Evolutionary conservation across 2,888 invertebrate species (phyloP).

Genomic region (Tenthredo livida): DNA sequence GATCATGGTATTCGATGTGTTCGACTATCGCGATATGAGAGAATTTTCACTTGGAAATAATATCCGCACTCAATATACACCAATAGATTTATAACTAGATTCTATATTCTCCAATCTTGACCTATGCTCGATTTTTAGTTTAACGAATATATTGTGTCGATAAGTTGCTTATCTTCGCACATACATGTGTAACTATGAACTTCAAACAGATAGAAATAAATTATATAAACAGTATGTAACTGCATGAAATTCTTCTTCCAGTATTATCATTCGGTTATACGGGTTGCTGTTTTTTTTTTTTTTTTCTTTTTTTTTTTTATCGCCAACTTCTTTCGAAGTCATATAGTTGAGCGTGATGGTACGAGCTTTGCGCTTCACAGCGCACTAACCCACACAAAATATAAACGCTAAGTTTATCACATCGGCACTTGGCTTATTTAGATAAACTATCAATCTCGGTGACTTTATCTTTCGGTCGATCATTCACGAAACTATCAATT

Average conservation of each 20-base stretch:
- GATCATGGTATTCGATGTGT: not conserved
- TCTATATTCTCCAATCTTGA: not conserved
- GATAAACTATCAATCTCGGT: constrained; percentile 43
- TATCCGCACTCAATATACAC: not conserved
- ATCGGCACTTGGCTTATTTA: constrained; percentile 38
- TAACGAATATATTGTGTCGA: not conserved
- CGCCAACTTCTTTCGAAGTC: not conserved
- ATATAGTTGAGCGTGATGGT: not conserved
- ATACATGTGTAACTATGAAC: not conserved
- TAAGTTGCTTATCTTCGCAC: not conserved
- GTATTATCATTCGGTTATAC: not conserved
- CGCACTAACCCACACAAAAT: not conserved
- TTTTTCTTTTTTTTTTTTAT: not conserved
- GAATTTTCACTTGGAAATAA: not conserved
- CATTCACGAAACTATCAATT: not conserved
- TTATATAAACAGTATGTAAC: not conserved
- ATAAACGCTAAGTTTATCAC: constrained; percentile 23
- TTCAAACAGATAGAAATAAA: constrained; percentile 11
- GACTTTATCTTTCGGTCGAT: constrained; percentile 2
- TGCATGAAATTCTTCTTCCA: not conserved
- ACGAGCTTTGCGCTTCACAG: constrained; percentile 2
- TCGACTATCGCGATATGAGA: not conserved
- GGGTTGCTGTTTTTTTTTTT: not conserved
- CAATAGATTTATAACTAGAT: not conserved
- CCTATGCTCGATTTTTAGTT: constrained; percentile 2